phyloP scores from a whole-genome alignment of 1,140 invertebrate genomes.

The Lasaia peninsularis region DNA sequence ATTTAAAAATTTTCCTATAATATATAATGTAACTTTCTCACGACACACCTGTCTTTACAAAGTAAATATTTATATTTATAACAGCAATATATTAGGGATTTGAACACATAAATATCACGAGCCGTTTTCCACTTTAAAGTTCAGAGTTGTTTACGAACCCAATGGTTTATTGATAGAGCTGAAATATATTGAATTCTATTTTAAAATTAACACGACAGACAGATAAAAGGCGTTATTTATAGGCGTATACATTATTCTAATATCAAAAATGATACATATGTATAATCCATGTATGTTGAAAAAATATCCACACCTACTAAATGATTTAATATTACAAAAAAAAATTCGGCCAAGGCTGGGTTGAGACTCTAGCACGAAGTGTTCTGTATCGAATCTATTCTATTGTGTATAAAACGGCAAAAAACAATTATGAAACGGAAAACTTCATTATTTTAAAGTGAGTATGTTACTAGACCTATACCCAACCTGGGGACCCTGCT shows the following conservation, averaged over 20 bases:
- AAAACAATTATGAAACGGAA: no score
- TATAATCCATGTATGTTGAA: background rate
- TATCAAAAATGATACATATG: background rate
- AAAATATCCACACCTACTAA: background rate
- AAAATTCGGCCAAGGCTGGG: no score
- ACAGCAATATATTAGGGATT: background rate
- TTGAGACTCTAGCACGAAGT: no score
- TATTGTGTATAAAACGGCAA: no score
- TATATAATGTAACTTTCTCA: background rate
- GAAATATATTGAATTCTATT: background rate
- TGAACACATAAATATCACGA: background rate
- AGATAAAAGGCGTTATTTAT: conserved; percentile 8
- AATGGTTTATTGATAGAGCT: background rate
- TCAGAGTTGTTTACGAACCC: background rate
- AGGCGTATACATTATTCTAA: background rate
- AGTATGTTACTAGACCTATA: no score
- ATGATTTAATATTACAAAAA: background rate
- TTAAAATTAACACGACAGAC: background rate
- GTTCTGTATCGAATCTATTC: no score
- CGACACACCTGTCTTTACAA: background rate
- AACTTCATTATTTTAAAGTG: no score
- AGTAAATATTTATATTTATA: conserved; percentile 1
- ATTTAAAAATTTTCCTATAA: no score
- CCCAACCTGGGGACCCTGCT: no score
- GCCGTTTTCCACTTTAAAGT: conserved; percentile 1